Evolutionary conservation across 2,888 invertebrate genomes (phyloP).

Genomic region (Orthosia gracilis): DNA sequence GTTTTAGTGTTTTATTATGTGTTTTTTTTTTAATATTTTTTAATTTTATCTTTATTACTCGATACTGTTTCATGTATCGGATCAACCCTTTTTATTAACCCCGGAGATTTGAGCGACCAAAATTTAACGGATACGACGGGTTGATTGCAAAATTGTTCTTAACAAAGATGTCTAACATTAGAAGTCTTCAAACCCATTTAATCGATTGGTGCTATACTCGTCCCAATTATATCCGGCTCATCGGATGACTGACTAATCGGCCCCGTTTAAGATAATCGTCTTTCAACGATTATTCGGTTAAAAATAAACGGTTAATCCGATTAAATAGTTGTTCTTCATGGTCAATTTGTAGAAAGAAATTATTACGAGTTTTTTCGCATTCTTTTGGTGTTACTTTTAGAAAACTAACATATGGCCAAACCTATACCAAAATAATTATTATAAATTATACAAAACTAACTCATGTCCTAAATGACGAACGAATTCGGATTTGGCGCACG

Average conservation of each 20-base stretch:
- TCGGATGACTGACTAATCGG: constrained; percentile 43
- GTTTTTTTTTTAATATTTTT: too few relatives aligned
- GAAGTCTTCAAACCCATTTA: constrained; percentile 6
- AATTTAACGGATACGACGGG: too few relatives aligned
- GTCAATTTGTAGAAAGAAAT: constrained; percentile 21
- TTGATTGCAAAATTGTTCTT: neutral
- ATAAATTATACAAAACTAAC: too few relatives aligned
- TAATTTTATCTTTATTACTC: too few relatives aligned
- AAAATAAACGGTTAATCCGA: constrained; percentile 46
- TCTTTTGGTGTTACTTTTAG: neutral
- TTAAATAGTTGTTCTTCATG: constrained; percentile 22
- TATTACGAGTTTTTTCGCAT: neutral
- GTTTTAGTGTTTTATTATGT: too few relatives aligned
- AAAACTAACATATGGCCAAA: too few relatives aligned
- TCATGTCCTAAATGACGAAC: too few relatives aligned
- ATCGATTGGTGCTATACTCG: constrained; percentile 46
- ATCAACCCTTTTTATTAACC: too few relatives aligned
- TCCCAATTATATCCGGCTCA: constrained; percentile 47
- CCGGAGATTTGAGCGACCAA: too few relatives aligned
- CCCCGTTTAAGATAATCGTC: constrained; percentile 47
- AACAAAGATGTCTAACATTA: constrained; percentile 27
- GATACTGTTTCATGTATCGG: too few relatives aligned
- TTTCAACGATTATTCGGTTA: constrained; percentile 51
- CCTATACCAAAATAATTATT: too few relatives aligned
- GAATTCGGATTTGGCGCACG: too few relatives aligned